These are phyloP conservation scores for Tragelaphus imberbis DNA, from an alignment of 2,113 vertebrate genomes.

Conservation along the genomic window DNA sequence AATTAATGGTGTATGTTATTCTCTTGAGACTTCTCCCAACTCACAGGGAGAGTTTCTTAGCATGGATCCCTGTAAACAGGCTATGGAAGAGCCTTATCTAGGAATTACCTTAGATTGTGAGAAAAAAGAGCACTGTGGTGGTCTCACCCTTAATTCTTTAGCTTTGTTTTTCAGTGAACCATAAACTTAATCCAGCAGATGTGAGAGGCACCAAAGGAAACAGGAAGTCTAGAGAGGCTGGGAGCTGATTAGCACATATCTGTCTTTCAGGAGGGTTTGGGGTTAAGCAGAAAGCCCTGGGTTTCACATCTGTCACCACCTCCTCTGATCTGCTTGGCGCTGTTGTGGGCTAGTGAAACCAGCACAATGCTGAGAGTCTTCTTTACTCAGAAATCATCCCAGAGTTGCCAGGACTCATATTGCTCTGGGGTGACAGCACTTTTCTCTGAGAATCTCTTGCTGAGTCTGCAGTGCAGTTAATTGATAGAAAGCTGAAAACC, in stretches of 20 bases:
- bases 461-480: background rate
- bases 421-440: background rate
- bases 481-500: background rate
- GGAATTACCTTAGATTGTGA: conserved; percentile 1
- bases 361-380: background rate
- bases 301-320: background rate
- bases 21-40: background rate
- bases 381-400: background rate
- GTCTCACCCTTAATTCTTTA: background rate
- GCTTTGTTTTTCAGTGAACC: conserved; percentile 28
- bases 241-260: background rate
- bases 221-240: conserved; percentile 34
- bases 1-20: background rate
- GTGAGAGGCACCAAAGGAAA: conserved; percentile 24
- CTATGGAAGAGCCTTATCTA: background rate
- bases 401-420: background rate
- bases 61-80: background rate
- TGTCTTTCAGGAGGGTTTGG: conserved; percentile 20
- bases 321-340: background rate
- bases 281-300: background rate
- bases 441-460: background rate
- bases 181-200: conserved; percentile 24
- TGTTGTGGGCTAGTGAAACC: background rate
- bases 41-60: background rate
- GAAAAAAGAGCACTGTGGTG: background rate